phyloP scores from a whole-genome alignment of 2,888 invertebrate genomes.

The Oscheius onirici region DNA sequence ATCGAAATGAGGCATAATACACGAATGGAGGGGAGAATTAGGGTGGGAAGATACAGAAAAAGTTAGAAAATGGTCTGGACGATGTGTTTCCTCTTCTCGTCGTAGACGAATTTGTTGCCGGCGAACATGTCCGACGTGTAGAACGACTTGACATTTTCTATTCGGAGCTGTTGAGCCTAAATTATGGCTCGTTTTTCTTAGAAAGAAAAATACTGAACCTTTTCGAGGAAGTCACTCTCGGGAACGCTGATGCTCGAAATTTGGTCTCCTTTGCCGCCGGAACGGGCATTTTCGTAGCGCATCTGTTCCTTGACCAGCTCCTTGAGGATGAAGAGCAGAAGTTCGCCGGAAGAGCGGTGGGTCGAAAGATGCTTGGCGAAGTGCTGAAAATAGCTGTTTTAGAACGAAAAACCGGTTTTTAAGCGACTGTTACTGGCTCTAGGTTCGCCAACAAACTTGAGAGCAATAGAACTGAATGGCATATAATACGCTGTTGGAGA shows the following conservation, averaged over 20 bases:
- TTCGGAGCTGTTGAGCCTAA: slow-evolving; percentile 89
- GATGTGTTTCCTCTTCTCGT: slow-evolving; percentile 85
- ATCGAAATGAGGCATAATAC: too few species aligned
- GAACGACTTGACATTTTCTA: slow-evolving; percentile 87
- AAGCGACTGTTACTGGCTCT: too few species aligned
- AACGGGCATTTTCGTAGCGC: slow-evolving; percentile 52
- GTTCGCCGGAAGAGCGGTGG: slow-evolving; percentile 94
- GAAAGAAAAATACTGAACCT: slow-evolving; percentile 74
- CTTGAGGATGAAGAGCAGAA: slow-evolving; percentile 91
- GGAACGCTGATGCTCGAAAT: slow-evolving; percentile 80
- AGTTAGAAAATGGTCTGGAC: slow-evolving; percentile 78
- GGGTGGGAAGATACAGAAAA: background rate
- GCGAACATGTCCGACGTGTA: slow-evolving; percentile 90
- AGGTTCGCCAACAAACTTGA: too few species aligned
- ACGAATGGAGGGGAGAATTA: too few species aligned
- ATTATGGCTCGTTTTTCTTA: slow-evolving; percentile 72
- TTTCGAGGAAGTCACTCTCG: slow-evolving; percentile 84
- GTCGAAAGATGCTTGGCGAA: slow-evolving; percentile 92
- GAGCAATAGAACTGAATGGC: too few species aligned
- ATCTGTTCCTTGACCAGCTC: slow-evolving; percentile 77
- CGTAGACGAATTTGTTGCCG: slow-evolving; percentile 86
- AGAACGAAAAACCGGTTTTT: too few species aligned
- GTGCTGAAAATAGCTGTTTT: slow-evolving; percentile 82
- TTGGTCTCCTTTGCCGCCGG: slow-evolving; percentile 16
- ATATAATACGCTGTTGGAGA: too few species aligned